Percentiles rank a stretch among this genome's conserved stretches.
These are phyloP conservation scores for Nettapus auritus DNA, from an alignment of 2,113 vertebrate species.

Conservation along the genomic window DNA sequence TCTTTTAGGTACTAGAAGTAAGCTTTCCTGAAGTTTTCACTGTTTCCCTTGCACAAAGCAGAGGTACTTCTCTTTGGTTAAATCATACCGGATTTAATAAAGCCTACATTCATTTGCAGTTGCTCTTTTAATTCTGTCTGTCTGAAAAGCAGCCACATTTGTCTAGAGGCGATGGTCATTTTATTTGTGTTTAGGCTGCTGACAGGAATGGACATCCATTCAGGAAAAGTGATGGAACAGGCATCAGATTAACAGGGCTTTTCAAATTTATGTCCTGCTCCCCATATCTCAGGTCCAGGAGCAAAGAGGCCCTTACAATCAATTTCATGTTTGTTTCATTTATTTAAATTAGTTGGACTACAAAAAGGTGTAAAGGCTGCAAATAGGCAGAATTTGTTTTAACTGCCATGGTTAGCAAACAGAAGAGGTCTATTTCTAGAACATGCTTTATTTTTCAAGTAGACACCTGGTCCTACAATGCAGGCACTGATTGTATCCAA, in stretches of 20 bases:
- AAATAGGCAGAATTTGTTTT: not conserved
- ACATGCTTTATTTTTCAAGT: not conserved
- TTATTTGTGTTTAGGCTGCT: not conserved
- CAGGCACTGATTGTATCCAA: not conserved
- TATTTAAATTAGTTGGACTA: not conserved
- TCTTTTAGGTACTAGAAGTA: not conserved
- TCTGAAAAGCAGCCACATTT: not conserved
- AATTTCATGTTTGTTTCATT: not conserved
- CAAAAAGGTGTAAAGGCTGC: not conserved
- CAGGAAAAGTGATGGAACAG: not conserved
- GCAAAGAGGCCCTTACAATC: not conserved
- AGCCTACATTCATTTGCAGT: not conserved
- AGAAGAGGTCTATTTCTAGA: not conserved
- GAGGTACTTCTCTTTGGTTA: not conserved
- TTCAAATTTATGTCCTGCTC: rapidly evolving
- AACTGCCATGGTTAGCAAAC: not conserved
- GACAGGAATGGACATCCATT: not conserved
- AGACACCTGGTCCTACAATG: not conserved
- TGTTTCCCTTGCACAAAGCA: not conserved
- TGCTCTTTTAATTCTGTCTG: not conserved
- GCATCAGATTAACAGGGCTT: not conserved
- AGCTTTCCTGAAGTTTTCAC: not conserved
- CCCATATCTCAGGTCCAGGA: not conserved
- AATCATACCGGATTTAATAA: not conserved
- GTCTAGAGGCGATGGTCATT: not conserved